These are phyloP conservation scores for Sinohyriopsis cumingii DNA, from an alignment of 2,888 invertebrate species.

Conservation along the genomic window DNA sequence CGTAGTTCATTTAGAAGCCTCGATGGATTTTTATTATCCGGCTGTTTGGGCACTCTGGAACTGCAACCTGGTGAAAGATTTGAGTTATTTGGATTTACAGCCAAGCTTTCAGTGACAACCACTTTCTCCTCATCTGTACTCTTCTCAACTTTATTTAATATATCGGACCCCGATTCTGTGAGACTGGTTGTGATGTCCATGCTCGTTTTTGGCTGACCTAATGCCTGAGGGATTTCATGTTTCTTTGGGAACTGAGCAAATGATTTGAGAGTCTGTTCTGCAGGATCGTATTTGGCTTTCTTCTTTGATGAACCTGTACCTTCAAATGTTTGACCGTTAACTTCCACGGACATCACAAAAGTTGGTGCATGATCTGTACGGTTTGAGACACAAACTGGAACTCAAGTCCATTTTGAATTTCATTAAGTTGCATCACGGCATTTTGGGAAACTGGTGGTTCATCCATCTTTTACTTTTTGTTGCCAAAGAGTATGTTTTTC, in stretches of 20 bases:
- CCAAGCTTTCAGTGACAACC: too few species aligned
- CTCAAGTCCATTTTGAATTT: slow-evolving; percentile 84
- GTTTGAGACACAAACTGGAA: slow-evolving; percentile 84
- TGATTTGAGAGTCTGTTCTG: slow-evolving; percentile 59
- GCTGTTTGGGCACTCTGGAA: slow-evolving; percentile 44
- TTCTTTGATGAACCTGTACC: slow-evolving; percentile 81
- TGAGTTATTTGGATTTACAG: background rate
- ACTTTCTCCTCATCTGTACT: background rate
- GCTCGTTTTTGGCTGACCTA: slow-evolving; percentile 56
- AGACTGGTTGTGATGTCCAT: slow-evolving; percentile 73
- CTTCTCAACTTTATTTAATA: slow-evolving; percentile 61
- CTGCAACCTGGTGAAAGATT: slow-evolving; percentile 16
- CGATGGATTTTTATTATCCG: slow-evolving; percentile 80
- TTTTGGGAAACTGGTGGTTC: slow-evolving; percentile 54
- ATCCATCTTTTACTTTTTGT: slow-evolving; percentile 32
- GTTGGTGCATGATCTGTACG: slow-evolving; percentile 90
- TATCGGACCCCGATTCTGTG: slow-evolving; percentile 20
- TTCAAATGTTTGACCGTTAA: slow-evolving; percentile 78
- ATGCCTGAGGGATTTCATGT: slow-evolving; percentile 74
- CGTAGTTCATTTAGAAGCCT: slow-evolving; percentile 90
- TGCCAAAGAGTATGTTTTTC: slow-evolving; percentile 35
- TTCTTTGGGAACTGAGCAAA: slow-evolving; percentile 71
- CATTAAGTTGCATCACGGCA: slow-evolving; percentile 78
- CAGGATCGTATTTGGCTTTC: slow-evolving; percentile 81
- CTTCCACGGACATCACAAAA: slow-evolving; percentile 84